Percentiles rank a stretch among this genome's conserved stretches.
These are phyloP conservation scores for Tragopan temminckii DNA, from an alignment of 2,797 vertebrate species.

Conservation along the genomic window DNA sequence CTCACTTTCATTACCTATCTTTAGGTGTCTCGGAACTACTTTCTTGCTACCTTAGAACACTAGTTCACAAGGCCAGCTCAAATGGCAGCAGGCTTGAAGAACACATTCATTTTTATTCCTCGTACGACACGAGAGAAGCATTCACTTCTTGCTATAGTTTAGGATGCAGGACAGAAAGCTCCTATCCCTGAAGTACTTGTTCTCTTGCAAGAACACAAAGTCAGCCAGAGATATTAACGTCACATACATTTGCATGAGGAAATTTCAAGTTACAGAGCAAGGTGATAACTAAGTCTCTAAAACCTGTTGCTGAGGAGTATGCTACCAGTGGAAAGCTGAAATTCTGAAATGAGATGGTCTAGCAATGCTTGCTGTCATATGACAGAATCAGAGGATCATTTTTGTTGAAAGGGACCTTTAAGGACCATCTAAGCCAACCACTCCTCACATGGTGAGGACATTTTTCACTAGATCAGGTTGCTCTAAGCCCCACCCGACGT, in stretches of 20 bases:
- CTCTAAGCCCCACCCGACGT: no score
- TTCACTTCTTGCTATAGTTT: neutral
- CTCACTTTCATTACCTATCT: neutral
- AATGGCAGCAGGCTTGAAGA: neutral
- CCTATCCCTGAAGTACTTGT: neutral
- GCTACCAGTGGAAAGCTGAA: neutral
- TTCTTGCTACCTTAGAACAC: neutral
- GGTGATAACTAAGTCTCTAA: neutral
- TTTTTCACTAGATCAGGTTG: neutral
- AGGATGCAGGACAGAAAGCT: neutral
- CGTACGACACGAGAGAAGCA: neutral
- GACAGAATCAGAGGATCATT: neutral
- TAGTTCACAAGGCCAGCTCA: neutral
- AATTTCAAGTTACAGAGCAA: neutral
- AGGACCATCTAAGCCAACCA: neutral
- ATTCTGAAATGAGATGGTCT: neutral
- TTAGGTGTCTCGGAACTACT: neutral
- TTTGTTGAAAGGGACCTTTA: neutral
- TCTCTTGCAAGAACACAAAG: neutral
- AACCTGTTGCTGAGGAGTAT: neutral
- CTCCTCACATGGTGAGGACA: neutral
- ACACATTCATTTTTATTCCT: neutral
- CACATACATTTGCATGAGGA: neutral
- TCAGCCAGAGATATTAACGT: neutral
- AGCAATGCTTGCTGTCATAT: neutral